These are phyloP conservation scores for Drosophila equinoxialis DNA, from an alignment of 1,140 invertebrate genomes.

Conservation along the genomic window DNA sequence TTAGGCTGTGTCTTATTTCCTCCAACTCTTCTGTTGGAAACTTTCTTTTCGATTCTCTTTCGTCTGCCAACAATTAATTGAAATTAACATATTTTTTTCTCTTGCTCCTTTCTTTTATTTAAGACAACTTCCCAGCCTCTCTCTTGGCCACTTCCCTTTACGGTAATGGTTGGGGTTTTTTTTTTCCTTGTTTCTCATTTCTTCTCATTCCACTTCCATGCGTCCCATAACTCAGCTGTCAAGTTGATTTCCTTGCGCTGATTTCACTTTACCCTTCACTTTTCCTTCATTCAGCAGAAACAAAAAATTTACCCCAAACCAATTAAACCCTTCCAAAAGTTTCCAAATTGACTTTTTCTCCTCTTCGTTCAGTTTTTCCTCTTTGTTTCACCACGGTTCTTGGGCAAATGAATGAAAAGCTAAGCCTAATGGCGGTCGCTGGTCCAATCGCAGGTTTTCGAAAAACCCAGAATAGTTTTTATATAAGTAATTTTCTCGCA, in stretches of 20 bases:
- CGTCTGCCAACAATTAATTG: constrained; percentile 72
- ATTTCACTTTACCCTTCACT: constrained; percentile 11
- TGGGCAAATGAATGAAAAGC: not conserved
- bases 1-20: constrained; percentile 24
- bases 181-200: not conserved
- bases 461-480: not conserved
- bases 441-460: not conserved
- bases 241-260: constrained; percentile 35
- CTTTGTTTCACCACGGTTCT: not conserved
- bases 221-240: constrained; percentile 14
- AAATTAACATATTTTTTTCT: constrained; percentile 74
- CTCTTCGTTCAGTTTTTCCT: not conserved
- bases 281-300: constrained; percentile 25
- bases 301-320: constrained; percentile 28
- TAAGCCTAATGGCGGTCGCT: constrained; percentile 5
- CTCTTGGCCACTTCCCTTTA: not conserved
- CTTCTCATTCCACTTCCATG: not conserved
- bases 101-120: constrained; percentile 51
- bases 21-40: constrained; percentile 1
- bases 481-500: no score
- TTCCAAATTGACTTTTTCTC: constrained; percentile 53
- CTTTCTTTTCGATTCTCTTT: constrained; percentile 28
- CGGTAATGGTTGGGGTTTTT: not conserved
- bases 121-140: constrained; percentile 55
- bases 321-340: constrained; percentile 44